Conservation (phyloP, 2,888 invertebrate genomes). For the Stenotaenia linearis region DNA sequence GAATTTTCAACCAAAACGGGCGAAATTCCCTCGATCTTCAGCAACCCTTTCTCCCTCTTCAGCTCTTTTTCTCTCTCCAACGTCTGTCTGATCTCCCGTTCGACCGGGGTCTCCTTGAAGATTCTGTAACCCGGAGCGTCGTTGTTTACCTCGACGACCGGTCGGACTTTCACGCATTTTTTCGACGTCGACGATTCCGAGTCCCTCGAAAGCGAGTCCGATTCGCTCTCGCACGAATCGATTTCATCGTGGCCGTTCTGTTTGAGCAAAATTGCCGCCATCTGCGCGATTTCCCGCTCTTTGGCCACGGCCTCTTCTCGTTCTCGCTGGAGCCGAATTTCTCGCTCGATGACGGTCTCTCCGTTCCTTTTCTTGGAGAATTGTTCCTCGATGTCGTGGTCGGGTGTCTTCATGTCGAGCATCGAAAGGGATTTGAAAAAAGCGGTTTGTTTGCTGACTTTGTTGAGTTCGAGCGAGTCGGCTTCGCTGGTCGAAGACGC, state of each 20-base stretch:
- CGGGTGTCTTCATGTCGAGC: not conserved
- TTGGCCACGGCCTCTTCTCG: conserved; percentile 45
- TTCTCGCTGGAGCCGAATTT: conserved; percentile 45
- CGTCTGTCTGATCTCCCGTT: conserved; percentile 52
- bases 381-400: not conserved
- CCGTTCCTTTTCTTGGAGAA: not conserved
- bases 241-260: not conserved
- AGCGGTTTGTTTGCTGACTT: not conserved
- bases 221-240: not conserved
- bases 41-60: conserved; percentile 40
- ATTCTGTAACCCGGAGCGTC: not conserved
- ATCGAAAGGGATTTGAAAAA: not conserved
- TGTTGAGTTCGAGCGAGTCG: not conserved
- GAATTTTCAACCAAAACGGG: not conserved
- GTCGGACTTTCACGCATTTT: conserved; percentile 34
- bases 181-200: conserved; percentile 37
- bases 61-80: conserved; percentile 53
- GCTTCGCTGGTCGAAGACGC: not conserved
- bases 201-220: not conserved
- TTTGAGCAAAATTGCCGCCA: conserved; percentile 31
- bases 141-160: conserved; percentile 33
- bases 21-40: not conserved
- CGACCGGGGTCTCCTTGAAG: conserved; percentile 51
- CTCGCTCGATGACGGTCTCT: conserved; percentile 47
- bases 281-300: conserved; percentile 37